These are phyloP conservation scores for Drosophila macrospina DNA, from an alignment of 2,888 invertebrate species.

Conservation along the genomic window DNA sequence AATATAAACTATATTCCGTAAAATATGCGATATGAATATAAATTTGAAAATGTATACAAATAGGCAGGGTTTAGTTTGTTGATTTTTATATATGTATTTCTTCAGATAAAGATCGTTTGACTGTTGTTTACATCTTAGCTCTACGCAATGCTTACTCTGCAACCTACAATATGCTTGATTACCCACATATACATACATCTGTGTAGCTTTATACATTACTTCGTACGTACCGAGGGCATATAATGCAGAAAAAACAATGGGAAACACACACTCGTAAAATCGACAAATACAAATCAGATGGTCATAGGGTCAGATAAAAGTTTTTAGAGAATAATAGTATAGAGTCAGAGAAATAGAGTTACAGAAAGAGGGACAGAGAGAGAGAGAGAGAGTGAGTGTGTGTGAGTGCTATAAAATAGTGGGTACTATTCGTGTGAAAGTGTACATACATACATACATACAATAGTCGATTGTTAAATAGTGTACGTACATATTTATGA, in stretches of 20 bases:
- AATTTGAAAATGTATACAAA: too few species aligned
- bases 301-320: neutral
- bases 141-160: too few species aligned
- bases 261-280: neutral
- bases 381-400: neutral
- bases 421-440: constrained; percentile 5
- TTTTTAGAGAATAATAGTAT: neutral
- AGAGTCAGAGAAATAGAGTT: neutral
- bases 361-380: neutral
- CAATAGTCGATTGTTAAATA: neutral
- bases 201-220: too few species aligned
- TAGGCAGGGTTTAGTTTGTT: too few species aligned
- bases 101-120: too few species aligned
- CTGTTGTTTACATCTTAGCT: too few species aligned
- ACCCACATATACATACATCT: too few species aligned
- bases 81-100: too few species aligned
- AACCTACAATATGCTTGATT: too few species aligned
- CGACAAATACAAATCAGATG: constrained; percentile 1
- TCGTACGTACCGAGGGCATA: too few species aligned
- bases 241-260: neutral
- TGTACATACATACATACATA: constrained; percentile 1
- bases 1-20: too few species aligned
- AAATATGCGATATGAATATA: too few species aligned
- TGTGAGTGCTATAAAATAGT: neutral
- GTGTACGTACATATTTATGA: constrained; percentile 9